Conservation (phyloP, 2,113 vertebrate species). For the Lepus timidus region DNA sequence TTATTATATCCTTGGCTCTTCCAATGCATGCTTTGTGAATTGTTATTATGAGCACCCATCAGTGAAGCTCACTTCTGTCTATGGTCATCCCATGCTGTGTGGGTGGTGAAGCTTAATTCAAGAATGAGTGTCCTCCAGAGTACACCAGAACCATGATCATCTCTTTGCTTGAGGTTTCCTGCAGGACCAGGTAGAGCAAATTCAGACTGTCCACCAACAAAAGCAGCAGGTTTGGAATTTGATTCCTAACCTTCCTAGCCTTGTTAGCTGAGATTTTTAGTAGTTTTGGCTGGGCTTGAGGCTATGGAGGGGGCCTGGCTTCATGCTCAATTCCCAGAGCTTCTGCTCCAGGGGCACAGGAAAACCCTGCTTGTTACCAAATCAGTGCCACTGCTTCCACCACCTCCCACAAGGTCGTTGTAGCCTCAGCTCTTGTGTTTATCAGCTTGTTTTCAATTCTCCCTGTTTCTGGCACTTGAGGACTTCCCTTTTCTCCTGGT, state of each 20-base stretch:
- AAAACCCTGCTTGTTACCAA: not conserved
- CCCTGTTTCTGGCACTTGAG: not conserved
- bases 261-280: not conserved
- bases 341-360: not conserved
- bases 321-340: not conserved
- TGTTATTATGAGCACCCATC: not conserved
- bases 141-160: not conserved
- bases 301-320: not conserved
- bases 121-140: too few relatives aligned
- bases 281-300: not conserved
- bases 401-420: not conserved
- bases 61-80: not conserved
- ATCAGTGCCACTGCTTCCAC: not conserved
- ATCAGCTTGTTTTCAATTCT: not conserved
- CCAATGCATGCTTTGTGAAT: not conserved
- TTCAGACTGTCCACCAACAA: not conserved
- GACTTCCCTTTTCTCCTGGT: not conserved
- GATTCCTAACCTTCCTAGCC: not conserved
- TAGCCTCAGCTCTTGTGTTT: not conserved
- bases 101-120: not conserved
- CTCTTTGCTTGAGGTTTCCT: conserved; percentile 5
- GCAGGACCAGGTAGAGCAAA: not conserved
- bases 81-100: not conserved
- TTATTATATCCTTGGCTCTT: not conserved
- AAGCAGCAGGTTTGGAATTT: not conserved